Conservation (phyloP, 2,888 invertebrate species). For the Cremastinae sp. region DNA sequence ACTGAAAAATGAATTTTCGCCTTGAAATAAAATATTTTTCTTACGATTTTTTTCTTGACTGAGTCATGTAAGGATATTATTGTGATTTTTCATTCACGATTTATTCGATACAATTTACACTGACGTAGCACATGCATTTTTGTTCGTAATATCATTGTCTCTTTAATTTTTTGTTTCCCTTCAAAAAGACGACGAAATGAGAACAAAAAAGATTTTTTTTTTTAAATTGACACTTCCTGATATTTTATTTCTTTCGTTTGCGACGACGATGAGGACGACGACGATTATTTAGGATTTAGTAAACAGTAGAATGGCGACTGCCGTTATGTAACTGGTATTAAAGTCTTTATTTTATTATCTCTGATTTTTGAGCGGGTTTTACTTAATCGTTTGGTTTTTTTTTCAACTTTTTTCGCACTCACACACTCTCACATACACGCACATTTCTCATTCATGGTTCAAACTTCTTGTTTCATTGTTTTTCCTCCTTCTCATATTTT, state of each 20-base stretch:
- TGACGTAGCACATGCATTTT: slow-evolving; percentile 57
- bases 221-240: background rate
- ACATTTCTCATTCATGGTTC: slow-evolving; percentile 41
- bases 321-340: slow-evolving; percentile 76
- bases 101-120: slow-evolving; percentile 62
- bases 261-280: slow-evolving; percentile 39
- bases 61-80: background rate
- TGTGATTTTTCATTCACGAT: slow-evolving; percentile 51
- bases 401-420: slow-evolving; percentile 43
- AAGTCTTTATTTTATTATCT: slow-evolving; percentile 78
- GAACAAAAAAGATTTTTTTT: background rate
- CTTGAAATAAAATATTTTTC: background rate
- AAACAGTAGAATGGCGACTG: slow-evolving; percentile 62
- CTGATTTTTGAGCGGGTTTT: slow-evolving; percentile 75
- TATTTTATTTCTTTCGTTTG: background rate
- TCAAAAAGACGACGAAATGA: slow-evolving; percentile 38
- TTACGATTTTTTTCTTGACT: background rate
- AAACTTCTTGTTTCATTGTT: slow-evolving; percentile 53
- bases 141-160: slow-evolving; percentile 4
- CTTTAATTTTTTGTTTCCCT: slow-evolving; percentile 34
- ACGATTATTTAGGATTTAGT: slow-evolving; percentile 50
- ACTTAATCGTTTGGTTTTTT: slow-evolving; percentile 63
- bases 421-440: slow-evolving; percentile 54
- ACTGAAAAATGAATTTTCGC: no score
- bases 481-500: slow-evolving; percentile 42